Percentiles rank a stretch among this genome's conserved stretches.
Evolutionary conservation across 2,797 vertebrate genomes (phyloP).

Genomic region (Ara ararauna): DNA sequence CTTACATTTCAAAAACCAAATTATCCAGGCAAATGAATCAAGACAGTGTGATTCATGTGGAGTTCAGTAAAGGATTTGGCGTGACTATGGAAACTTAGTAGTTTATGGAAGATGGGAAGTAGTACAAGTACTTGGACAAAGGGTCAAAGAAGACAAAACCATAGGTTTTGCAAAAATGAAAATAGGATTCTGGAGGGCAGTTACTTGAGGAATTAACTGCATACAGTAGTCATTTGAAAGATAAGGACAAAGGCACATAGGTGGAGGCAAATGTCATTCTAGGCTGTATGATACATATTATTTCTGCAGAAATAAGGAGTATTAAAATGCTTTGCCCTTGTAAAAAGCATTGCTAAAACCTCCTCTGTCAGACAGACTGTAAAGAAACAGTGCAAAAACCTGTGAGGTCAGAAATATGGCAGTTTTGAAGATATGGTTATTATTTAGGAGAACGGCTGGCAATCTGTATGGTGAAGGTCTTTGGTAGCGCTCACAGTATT

Average conservation of each 20-base stretch:
- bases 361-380: not conserved
- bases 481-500: not conserved
- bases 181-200: not conserved
- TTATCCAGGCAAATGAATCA: not conserved
- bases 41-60: not conserved
- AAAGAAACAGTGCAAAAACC: not conserved
- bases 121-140: not conserved
- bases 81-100: not conserved
- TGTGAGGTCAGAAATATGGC: not conserved
- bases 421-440: not conserved
- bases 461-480: not conserved
- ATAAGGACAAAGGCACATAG: not conserved
- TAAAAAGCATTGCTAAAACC: not conserved
- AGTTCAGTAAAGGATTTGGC: not conserved
- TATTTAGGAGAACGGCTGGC: not conserved
- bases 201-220: not conserved
- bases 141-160: not conserved
- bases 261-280: not conserved
- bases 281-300: not conserved
- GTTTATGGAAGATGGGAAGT: not conserved
- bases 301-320: not conserved
- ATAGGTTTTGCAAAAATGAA: not conserved
- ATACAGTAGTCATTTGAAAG: not conserved
- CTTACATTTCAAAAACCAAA: not conserved
- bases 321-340: not conserved